Base-by-base conservation (phyloP, 1,140 invertebrate genomes). In the Eupristina koningsbergeri region DNA sequence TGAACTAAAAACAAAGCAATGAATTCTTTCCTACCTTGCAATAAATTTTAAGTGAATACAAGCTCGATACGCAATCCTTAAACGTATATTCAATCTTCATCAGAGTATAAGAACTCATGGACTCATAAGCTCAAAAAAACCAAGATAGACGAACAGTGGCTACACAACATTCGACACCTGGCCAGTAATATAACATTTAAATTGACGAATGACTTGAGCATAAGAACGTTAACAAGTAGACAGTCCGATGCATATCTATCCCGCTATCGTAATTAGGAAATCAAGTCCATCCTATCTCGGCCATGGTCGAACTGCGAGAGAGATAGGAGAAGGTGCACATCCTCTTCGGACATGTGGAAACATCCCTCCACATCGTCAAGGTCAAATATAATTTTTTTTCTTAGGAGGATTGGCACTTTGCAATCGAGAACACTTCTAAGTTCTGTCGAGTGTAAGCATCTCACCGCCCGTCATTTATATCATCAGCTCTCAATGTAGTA, bases 231-330 rank as follows among this genome's bases (percentile, higher is more conserved):
- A 0, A 5, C 36, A 71, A 36, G 36, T 71, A 36, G 36, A 41
- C 0, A 41, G 5, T 41, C 6, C n/a, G 8, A 41, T 15, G 13
- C 8, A 22, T 15, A 11, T 22, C 13, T 29, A 41, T 41, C 50
- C n/a, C 63, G 61, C 45, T 67, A 61, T 61, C 34, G 53, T 53
- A 31, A 47, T 73, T 29, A 76, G 31, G 63, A 64, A 84, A 83
- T 83, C 84, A 78, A 80, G 67, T 83, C 83, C 76, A 74, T 45
- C 71, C 77, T 79, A 84, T 74, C 31, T 78, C 77, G 74, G 58
- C 39, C 81, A 85, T 77, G 84, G 79, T 81, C 78, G 73, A 80
- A 64, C 22, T n/a, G 63, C 74, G 26, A 53, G 41, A n/a, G 41
- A 39, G 63, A 45, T n/a, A 22, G 74, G 34, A 41, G n/a, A 47